Base-by-base conservation (phyloP, 2,888 invertebrate species). In the Kuschelorhynchus macadamiae region DNA sequence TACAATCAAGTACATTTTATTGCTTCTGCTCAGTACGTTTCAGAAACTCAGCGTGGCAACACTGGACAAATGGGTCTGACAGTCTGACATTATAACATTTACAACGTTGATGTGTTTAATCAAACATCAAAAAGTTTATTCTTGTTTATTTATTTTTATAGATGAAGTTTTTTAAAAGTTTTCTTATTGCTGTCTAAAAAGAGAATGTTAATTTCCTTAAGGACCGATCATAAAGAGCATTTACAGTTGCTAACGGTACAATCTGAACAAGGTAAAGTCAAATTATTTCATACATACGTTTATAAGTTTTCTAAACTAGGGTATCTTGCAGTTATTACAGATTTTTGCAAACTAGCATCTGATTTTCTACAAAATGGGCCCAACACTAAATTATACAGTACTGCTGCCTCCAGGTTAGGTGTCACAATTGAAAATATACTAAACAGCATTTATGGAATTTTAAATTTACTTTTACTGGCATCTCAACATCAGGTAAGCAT, bases 391-490 rank as follows among this genome's bases (percentile, higher is more conserved):
- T 84, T 89, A 63, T 90, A 89, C 75, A 83, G 80, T 47, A 85
- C 87, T 62, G 90, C 90, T 64, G 89, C 91, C 61, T 88, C 89
- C 76, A 91, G 90, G 79, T 80, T 91, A 42, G 82, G 86, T 60
- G 86, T 89, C 11, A 83, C 87, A 32, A 67, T 85, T 8, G 83
- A 85, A 69, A 80, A 82, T 47, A 87, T 91, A 20, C 88, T 88
- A 79, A 89, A 89, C 79, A 86, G 91, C 41, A 87, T 93, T 11
- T 90, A 92, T 83, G 92, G 91, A 16, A 81, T 94, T 56, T 87
- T 92, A n/a, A 90, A 92, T 80, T 85, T 93, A 50, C 84, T 93
- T 50, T 83, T 92, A 14, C 89, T 93, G 82, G 88, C 89, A 71
- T 90, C 90, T 74, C 91, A 90, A 82, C 86, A 90, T 71, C 89